phyloP scores from a whole-genome alignment of 2,888 invertebrate species.

The Athrips mouffetella region DNA sequence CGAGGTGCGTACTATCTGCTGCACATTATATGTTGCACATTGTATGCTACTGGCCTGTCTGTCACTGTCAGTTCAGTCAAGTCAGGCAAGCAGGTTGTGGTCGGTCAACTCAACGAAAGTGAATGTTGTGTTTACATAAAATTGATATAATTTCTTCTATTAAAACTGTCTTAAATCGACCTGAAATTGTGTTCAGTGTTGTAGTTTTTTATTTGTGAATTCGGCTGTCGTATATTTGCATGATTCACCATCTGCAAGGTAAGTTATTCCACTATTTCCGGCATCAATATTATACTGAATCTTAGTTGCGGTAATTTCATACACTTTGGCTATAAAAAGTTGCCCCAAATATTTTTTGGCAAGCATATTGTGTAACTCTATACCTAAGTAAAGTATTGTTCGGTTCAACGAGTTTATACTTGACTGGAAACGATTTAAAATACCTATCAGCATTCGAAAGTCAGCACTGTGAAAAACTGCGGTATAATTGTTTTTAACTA shows the following conservation, averaged over 20 bases:
- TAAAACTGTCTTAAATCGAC: neutral
- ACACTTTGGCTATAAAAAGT: neutral
- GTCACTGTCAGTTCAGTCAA: too few species aligned
- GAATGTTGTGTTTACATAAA: neutral
- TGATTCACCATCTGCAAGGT: neutral
- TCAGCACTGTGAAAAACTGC: too few species aligned
- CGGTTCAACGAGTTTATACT: neutral
- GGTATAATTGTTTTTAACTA: too few species aligned
- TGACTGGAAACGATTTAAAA: neutral
- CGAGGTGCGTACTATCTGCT: too few species aligned
- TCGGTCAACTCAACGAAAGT: neutral
- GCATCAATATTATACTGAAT: neutral
- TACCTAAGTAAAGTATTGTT: conserved; percentile 1
- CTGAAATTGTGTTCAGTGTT: neutral
- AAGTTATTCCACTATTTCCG: neutral
- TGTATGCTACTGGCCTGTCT: too few species aligned
- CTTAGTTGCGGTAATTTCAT: neutral
- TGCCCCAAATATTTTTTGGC: conserved; percentile 3
- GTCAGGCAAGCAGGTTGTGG: neutral
- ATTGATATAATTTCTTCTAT: neutral
- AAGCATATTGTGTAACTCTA: conserved; percentile 12
- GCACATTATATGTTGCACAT: too few species aligned
- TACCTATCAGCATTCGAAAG: neutral
- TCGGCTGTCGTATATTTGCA: neutral
- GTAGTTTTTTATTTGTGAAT: neutral